Conservation (phyloP, 2,797 vertebrate genomes). For the Odontamblyopus rebecca region DNA sequence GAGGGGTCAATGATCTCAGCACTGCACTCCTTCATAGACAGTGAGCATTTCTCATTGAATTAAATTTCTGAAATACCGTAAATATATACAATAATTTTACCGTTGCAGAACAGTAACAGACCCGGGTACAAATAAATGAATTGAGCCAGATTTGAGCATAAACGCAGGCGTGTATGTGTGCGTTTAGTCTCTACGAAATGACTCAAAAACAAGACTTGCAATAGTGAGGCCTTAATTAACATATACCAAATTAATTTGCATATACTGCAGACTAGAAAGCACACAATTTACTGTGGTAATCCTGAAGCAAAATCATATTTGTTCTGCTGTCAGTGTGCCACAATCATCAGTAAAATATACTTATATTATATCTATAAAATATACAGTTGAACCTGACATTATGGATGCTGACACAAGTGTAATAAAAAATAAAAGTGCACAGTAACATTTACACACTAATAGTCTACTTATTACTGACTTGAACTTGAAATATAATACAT, state of each 20-base stretch:
- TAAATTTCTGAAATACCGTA: background rate
- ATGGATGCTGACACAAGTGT: too few relatives aligned
- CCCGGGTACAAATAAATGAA: background rate
- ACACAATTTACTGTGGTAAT: background rate
- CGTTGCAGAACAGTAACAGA: background rate
- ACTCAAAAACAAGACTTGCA: background rate
- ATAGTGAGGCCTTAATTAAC: background rate
- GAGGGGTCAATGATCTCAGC: slow-evolving; percentile 90
- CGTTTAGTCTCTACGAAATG: background rate
- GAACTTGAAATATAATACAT: background rate
- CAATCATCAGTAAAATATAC: background rate
- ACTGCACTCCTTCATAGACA: slow-evolving; percentile 92
- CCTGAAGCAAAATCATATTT: background rate
- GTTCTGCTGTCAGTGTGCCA: background rate
- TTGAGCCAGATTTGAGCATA: background rate
- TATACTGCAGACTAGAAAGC: background rate
- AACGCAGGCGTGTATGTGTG: background rate
- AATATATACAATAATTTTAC: background rate
- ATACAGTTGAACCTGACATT: too few relatives aligned
- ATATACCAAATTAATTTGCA: background rate
- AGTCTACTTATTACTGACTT: too few relatives aligned
- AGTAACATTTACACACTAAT: too few relatives aligned
- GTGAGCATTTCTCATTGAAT: slow-evolving; percentile 71
- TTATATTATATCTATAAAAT: too few relatives aligned
- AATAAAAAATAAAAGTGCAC: too few relatives aligned